Conservation (phyloP, 2,797 vertebrate species). For the Pseudochaenichthys georgianus region DNA sequence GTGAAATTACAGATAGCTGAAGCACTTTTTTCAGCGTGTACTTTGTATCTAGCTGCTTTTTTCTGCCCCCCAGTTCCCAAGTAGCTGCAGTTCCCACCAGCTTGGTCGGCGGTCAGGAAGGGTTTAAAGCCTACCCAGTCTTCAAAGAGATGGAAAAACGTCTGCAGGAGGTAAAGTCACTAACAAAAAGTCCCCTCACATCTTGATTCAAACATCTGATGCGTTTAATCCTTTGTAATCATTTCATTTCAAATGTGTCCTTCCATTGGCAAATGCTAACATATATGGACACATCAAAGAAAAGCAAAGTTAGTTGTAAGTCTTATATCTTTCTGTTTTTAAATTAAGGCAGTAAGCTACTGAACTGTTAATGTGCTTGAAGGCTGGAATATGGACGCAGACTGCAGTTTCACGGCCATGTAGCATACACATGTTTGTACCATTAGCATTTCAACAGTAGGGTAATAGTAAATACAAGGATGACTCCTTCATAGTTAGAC, state of each 20-base stretch:
- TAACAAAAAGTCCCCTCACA: neutral
- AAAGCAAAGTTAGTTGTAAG: neutral
- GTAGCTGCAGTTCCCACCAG: conserved; percentile 84
- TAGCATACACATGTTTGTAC: neutral
- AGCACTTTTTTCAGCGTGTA: neutral
- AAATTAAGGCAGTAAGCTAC: no score
- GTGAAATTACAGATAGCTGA: neutral
- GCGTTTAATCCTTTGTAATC: neutral
- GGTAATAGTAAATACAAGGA: no score
- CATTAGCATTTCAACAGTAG: neutral
- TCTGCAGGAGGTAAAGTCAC: conserved; percentile 88
- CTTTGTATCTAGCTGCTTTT: neutral
- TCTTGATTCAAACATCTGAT: neutral
- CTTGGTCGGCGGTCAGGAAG: conserved; percentile 79
- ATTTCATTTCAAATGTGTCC: neutral
- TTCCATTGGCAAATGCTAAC: neutral
- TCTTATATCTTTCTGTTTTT: neutral
- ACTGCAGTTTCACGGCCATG: neutral
- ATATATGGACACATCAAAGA: neutral
- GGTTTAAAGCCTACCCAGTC: conserved; percentile 89
- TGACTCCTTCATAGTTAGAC: no score
- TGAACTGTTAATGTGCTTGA: no score
- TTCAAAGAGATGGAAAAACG: conserved; percentile 96
- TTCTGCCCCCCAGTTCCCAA: conserved; percentile 65
- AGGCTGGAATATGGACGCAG: no score